Evolutionary conservation across 92 coral and sea anemone species (phyloP).

Genomic region (Diadumene lineata): DNA sequence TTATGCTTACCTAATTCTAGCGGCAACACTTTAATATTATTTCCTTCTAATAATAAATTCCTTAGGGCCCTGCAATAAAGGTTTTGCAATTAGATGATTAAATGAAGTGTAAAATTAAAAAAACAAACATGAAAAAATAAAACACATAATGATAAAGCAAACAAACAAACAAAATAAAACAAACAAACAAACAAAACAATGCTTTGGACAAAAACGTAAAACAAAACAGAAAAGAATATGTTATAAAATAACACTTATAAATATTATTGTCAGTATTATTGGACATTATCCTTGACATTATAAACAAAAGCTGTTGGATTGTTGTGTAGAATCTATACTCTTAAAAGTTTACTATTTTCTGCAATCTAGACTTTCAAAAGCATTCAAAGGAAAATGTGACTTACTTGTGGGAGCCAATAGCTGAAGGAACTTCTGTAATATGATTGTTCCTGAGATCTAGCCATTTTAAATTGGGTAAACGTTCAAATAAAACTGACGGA

Average conservation of each 20-base stretch:
- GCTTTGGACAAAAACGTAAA: neutral
- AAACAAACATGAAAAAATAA: too few species aligned
- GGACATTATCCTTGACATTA: too few species aligned
- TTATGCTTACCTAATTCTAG: conserved; percentile 78
- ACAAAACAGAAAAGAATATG: too few species aligned
- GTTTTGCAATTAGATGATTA: too few species aligned
- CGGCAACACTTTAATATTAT: conserved; percentile 72
- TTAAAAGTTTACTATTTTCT: too few species aligned
- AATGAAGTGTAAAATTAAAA: too few species aligned
- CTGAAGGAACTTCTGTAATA: conserved; percentile 62
- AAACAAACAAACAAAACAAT: neutral
- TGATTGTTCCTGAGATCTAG: conserved; percentile 92
- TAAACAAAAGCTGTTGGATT: too few species aligned
- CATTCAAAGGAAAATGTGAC: neutral
- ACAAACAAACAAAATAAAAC: neutral
- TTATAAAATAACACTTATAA: too few species aligned
- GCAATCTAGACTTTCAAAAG: too few species aligned
- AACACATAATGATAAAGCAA: neutral
- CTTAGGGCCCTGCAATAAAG: conserved; percentile 61
- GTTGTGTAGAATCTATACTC: too few species aligned
- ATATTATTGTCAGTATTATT: too few species aligned
- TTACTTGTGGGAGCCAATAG: conserved; percentile 92
- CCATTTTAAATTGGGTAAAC: conserved; percentile 86
- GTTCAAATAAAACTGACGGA: conserved; percentile 81
- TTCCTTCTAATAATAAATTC: conserved; percentile 89